Percentiles rank a stretch among this genome's conserved stretches.
phyloP scores from a whole-genome alignment of 37 sponge, comb jelly and placozoan species.

The Bolinopsis microptera region DNA sequence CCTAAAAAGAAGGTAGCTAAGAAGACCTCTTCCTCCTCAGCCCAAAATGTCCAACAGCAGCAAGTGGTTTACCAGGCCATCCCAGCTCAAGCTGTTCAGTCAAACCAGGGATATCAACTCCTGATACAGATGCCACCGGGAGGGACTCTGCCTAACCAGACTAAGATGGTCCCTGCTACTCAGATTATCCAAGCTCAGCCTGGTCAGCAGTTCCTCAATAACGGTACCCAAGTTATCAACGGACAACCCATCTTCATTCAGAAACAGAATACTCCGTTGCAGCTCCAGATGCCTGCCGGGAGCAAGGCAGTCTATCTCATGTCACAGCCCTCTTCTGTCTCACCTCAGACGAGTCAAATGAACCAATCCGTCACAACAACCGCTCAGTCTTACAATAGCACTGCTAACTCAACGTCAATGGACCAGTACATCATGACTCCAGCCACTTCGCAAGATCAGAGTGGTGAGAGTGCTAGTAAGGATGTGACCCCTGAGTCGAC shows the following conservation, averaged over 20 bases:
- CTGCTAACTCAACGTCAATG: neutral
- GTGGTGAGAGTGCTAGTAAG: neutral
- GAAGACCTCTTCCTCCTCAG: neutral
- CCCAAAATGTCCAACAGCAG: neutral
- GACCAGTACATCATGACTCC: neutral
- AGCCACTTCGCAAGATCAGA: neutral
- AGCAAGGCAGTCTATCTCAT: constrained; percentile 12
- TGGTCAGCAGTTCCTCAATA: neutral
- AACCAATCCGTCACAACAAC: neutral
- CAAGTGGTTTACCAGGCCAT: constrained; percentile 39
- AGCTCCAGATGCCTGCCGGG: constrained; percentile 26
- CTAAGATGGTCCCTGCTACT: neutral
- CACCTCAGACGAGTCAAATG: neutral
- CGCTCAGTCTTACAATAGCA: neutral
- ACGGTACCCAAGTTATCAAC: neutral
- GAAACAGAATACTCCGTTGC: neutral
- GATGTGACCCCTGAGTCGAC: neutral
- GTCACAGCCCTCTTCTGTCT: neutral
- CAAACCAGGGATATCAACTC: neutral
- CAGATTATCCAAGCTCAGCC: constrained; percentile 20
- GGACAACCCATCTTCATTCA: neutral
- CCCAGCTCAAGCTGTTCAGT: constrained; percentile 22
- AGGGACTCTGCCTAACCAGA: neutral
- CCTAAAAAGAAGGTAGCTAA: constrained; percentile 23
- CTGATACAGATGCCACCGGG: constrained; percentile 42